Evolutionary conservation across 2,888 invertebrate species (phyloP), one percentile per base, ranked within the genome.

Genomic region (Oxyteleia sp.): DNA sequence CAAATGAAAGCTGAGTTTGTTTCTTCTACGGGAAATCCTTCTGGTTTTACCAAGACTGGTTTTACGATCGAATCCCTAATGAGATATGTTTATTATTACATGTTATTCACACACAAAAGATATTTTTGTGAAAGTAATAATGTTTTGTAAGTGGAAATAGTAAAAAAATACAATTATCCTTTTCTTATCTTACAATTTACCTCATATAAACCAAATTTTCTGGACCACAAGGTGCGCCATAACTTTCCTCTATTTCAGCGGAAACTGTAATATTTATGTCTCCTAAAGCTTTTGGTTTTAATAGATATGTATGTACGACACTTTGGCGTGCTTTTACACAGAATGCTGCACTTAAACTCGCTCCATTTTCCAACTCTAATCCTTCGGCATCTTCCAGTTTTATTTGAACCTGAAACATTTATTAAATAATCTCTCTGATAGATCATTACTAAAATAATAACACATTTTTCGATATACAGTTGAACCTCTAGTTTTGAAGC

Each of bases 1-100:
- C n/a, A n/a, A 1, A 97, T 93, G 74, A 96, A 94, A 1, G 95
- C 94, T 0, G 96, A 96, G 81, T 95, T 95, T 7, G 96, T 95
- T 61, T 95, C 94, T 84, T 95, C 95, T 2, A 95, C 93, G 0
- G 95, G 95, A 26, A 96, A 94, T 1, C 97, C 97, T 93, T 97
- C 97, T 0, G 96, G 95, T 87, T 96, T 95, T 0, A 97, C 95
- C 7, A 94, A 89, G 11, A 96, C 93, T 10, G 94, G 94, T 84
- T 96, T 95, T 1, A 95, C 93, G 3, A 96, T 94, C 74, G 95
- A 95, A 88, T 97, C 96, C 61, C 94, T 95, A 87, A 83, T 41
- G 76, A 78, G 35, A 57, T 63, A 16, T 61, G 23, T 20, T 4
- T 7, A 80, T 15, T 35, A 8, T 18, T 18, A 18, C 47, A 18